phyloP scores from a whole-genome alignment of 2,113 vertebrate genomes.

The Alectura lathami region DNA sequence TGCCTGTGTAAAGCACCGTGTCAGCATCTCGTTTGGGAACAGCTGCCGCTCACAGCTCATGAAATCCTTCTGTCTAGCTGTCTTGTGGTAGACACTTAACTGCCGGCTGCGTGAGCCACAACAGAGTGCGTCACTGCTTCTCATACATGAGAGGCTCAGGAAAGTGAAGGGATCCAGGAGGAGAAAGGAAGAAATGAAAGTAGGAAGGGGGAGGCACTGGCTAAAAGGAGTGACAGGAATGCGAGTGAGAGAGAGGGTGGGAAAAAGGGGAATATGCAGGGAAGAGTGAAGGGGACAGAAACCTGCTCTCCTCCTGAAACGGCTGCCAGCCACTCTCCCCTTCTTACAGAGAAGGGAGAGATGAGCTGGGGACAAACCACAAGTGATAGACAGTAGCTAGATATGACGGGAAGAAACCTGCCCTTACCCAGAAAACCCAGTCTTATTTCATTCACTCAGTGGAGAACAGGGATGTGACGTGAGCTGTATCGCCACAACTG shows the following conservation, averaged over 20 bases:
- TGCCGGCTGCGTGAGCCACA: slow-evolving; percentile 43
- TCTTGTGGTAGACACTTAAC: slow-evolving; percentile 56
- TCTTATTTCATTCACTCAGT: neutral
- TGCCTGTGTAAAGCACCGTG: slow-evolving; percentile 5
- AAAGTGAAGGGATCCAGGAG: neutral
- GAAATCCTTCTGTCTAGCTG: slow-evolving; percentile 62
- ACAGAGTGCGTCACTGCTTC: slow-evolving; percentile 39
- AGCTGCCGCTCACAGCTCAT: slow-evolving; percentile 65
- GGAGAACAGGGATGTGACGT: neutral
- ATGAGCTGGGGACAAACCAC: neutral
- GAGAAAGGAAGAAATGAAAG: neutral
- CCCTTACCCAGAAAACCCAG: neutral
- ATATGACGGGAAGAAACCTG: neutral
- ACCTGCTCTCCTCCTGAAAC: neutral
- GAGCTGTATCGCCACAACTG: neutral
- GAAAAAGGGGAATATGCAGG: neutral
- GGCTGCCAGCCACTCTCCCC: neutral
- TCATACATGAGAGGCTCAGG: neutral
- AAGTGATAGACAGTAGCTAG: neutral
- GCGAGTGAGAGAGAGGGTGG: neutral
- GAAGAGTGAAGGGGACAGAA: neutral
- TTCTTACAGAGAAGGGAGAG: neutral
- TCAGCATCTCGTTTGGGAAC: slow-evolving; percentile 48
- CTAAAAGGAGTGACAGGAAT: neutral
- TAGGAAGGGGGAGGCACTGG: neutral